A percentile compares a stretch with the other conserved stretches of the same genome.
phyloP scores from a whole-genome alignment of 2,113 vertebrate genomes.

The Apeltes quadracus region DNA sequence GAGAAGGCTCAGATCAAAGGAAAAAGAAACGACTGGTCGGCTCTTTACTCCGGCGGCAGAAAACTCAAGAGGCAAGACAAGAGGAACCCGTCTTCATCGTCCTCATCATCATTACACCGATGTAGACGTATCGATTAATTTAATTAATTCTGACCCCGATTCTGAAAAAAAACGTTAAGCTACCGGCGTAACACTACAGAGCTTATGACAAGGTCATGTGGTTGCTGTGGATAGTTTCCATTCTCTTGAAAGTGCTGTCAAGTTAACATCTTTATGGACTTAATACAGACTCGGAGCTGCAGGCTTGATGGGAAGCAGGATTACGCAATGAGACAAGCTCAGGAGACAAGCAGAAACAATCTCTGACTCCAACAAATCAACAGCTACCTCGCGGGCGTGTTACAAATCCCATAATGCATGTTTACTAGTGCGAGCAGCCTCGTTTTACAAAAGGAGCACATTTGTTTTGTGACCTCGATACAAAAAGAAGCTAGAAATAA shows the following conservation, averaged over 20 bases:
- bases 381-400: conserved; percentile 30
- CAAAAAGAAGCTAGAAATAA: conserved; percentile 6
- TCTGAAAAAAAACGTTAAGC: conserved; percentile 18
- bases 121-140: conserved; percentile 29
- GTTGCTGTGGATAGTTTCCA: conserved; percentile 35
- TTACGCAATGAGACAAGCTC: conserved; percentile 49
- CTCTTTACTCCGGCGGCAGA: conserved; percentile 32
- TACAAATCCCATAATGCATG: conserved; percentile 28
- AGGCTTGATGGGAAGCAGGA: conserved; percentile 33
- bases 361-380: conserved; percentile 41
- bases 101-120: conserved; percentile 12
- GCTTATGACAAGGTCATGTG: conserved; percentile 47
- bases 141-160: conserved; percentile 22
- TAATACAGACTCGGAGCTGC: conserved; percentile 39
- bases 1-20: conserved; percentile 67
- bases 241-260: conserved; percentile 67
- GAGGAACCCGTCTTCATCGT: conserved; percentile 31
- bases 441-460: conserved; percentile 11
- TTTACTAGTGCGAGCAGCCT: not conserved
- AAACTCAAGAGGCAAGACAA: too few species aligned
- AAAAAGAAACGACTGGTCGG: conserved; percentile 29
- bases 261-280: conserved; percentile 52
- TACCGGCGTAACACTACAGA: conserved; percentile 11
- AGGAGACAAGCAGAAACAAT: conserved; percentile 28
- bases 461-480: not conserved